Base-by-base conservation (phyloP, 2,113 vertebrate genomes). In the Pluvianellus socialis region DNA sequence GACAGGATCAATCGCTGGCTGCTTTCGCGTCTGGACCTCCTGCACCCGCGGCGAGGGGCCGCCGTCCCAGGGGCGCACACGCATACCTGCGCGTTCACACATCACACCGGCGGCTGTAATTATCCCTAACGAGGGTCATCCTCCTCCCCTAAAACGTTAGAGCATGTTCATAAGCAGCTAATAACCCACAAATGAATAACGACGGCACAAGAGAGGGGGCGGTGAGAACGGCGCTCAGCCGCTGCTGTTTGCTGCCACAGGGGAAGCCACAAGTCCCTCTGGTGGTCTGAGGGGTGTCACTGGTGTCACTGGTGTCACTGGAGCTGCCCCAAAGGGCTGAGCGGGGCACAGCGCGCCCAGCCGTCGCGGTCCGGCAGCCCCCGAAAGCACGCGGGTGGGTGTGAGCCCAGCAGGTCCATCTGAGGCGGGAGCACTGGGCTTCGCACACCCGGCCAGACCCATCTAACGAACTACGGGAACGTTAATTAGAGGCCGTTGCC, bases 341-440 rank as follows among this genome's bases (percentile, higher is more conserved):
- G n/a, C n/a, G 27, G 53, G 62, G 35, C 70, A 38, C 28, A 10
- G 4, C 0, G 12, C 20, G 3, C 42, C 5, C 1, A 4, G 9
- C 68, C 81, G 15, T 27, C 3, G 42, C 50, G 6, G n/a, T 15
- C 45, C 9, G 14, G 14, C 11, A 4, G 45, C 53, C n/a, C 52
- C 4, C 14, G 3, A 28, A 28, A 32, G 21, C 44, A 4, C 0
- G 10, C 40, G 11, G 9, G 14, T 7, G 40, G 59, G 18, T 0
- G 0, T n/a, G 55, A 88, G 15, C 28, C 28, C 55, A 6, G 85
- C 88, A 77, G 81, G 23, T 12, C 66, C 38, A 77, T 4, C 61
- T 26, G 65, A 70, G 82, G 65, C 56, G 70, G 66, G 24, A 71
- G 42, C 30, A 7, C 1, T 16, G 6, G 55, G 81, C 88, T 91